Conservation (phyloP, 2,113 vertebrate species). For the Mellivora capensis region DNA sequence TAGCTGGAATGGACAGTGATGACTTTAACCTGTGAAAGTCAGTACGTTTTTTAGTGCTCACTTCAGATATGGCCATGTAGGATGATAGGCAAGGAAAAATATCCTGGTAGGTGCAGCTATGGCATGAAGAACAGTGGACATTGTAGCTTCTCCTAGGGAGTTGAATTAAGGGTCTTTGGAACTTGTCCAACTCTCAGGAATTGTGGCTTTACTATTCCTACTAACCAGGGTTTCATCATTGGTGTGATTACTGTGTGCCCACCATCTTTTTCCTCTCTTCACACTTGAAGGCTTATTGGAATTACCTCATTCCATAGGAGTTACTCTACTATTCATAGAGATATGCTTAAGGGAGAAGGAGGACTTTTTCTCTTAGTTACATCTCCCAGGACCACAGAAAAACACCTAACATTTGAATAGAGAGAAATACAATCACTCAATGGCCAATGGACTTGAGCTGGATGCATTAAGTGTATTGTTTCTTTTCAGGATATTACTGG, state of each 20-base stretch:
- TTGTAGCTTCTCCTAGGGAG: background rate
- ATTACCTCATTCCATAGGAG: background rate
- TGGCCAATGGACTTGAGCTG: background rate
- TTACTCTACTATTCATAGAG: background rate
- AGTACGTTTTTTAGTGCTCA: background rate
- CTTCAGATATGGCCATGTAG: background rate
- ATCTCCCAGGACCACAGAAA: background rate
- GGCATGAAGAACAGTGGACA: background rate
- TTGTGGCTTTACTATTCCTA: background rate
- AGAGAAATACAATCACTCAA: background rate
- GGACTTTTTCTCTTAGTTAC: background rate
- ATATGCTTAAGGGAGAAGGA: background rate
- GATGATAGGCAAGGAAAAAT: background rate
- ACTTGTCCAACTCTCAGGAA: background rate
- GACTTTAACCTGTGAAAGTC: background rate
- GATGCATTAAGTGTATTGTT: background rate
- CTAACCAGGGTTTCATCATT: background rate
- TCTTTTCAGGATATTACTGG: background rate
- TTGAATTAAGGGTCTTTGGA: background rate
- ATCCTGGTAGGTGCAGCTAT: background rate
- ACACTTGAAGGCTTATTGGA: background rate
- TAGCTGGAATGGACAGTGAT: background rate
- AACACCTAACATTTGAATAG: background rate
- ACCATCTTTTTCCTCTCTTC: background rate
- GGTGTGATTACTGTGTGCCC: background rate